Evolutionary conservation across 2,797 vertebrate species (phyloP), one percentile per base, ranked within the genome.

Genomic region (Myotis myotis): DNA sequence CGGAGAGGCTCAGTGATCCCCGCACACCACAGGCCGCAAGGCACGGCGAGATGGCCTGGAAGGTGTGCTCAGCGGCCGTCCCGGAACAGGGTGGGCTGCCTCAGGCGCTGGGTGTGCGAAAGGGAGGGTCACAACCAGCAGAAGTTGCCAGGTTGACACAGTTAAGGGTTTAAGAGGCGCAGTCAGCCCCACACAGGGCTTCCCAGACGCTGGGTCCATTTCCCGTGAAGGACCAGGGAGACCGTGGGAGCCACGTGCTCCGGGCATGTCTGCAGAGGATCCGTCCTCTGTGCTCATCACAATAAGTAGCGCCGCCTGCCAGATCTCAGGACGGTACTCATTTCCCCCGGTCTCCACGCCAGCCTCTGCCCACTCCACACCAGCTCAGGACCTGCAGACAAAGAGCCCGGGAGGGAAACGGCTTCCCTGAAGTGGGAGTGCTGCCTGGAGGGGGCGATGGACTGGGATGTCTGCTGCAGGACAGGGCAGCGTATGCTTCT

Each of bases 21-120:
- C 74, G 9, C 41, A 23, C 0, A 0, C 0, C 75, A 20, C 16
- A 1, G 47, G 38, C 28, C 25, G 30, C 13, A 1, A 0, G 11
- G 57, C 55, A 60, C 2, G 11, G 30, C 16, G n/a, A 19, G 49
- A 41, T 3, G 47, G 25, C n/a, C 64, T n/a, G 11, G 44, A 22
- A 25, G 15, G 17, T 0, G 6, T 5, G 47, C 16, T n/a, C 30
- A 60, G 72, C 80, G 68, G 6, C 60, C 0, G 0, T 44, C 28
- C 23, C 0, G 4, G 79, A 13, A 11, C 1, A 44, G 11, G 23
- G n/a, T 2, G 2, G 57, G 72, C 10, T 38, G 74, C 57, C 66
- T 55, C 25, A 3, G 28, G 15, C n/a, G 64, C 17, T 8, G 25
- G 64, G n/a, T 79, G 53, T 70, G 71, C 89, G 55, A 4, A 6